phyloP scores from a whole-genome alignment of 2,797 vertebrate genomes.

The Rhabdophis nuchalis region DNA sequence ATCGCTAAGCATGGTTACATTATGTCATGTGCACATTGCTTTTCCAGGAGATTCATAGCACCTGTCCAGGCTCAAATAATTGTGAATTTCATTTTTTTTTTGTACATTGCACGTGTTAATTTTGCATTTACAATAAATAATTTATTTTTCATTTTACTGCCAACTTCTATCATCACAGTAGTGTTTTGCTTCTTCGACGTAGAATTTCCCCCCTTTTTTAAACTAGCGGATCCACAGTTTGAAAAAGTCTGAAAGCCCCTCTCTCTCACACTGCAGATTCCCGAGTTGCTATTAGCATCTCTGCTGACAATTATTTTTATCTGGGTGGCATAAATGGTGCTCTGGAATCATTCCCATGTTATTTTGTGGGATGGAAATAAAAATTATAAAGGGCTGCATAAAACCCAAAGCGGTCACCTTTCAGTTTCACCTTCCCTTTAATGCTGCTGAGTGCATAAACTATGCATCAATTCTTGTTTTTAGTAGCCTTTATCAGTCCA shows the following conservation, averaged over 20 bases:
- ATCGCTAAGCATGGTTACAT: not conserved
- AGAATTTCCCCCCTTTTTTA: not conserved
- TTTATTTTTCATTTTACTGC: not conserved
- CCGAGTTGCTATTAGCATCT: not conserved
- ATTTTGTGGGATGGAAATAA: conserved; percentile 64
- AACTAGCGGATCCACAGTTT: not conserved
- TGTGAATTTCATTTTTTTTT: not conserved
- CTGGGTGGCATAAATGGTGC: conserved; percentile 59
- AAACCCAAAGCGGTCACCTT: conserved; percentile 65
- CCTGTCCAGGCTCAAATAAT: not conserved
- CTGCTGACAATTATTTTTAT: conserved; percentile 37
- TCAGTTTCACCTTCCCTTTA: conserved; percentile 70
- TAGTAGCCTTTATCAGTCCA: conserved; percentile 67
- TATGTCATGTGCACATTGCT: not conserved
- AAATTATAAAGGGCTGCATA: conserved; percentile 64
- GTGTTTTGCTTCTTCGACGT: not conserved
- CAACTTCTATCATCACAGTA: not conserved
- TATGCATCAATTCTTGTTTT: conserved; percentile 70
- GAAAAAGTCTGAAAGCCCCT: conserved; percentile 35
- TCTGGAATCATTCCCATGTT: conserved; percentile 61
- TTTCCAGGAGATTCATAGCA: not conserved
- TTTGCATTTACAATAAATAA: not conserved
- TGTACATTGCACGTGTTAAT: not conserved
- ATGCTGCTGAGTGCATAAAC: conserved; percentile 69
- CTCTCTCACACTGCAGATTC: conserved; percentile 41